Percentiles rank a stretch among this genome's conserved stretches.
Evolutionary conservation across 1,140 invertebrate species (phyloP).

Genomic region (Drosophila obscura): DNA sequence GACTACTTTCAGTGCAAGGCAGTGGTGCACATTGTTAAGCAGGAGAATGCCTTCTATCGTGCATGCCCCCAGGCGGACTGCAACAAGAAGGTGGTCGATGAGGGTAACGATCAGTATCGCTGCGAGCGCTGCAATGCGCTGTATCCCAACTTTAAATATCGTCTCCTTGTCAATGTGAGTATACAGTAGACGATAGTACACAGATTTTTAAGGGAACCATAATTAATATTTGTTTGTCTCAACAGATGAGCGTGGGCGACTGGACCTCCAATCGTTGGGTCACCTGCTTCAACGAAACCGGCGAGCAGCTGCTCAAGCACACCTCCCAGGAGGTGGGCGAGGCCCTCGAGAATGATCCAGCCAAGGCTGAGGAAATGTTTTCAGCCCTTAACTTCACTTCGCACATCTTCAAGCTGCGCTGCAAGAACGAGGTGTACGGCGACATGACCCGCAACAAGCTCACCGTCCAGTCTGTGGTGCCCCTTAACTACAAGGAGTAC

Average conservation of each 20-base stretch:
- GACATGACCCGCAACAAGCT: conserved; percentile 93
- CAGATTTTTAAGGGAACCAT: not conserved
- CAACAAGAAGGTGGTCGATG: conserved; percentile 96
- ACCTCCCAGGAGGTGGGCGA: conserved; percentile 91
- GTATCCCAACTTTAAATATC: conserved; percentile 93
- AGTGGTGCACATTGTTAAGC: conserved; percentile 87
- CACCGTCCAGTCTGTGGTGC: conserved; percentile 87
- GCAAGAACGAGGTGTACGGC: conserved; percentile 95
- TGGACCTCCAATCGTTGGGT: conserved; percentile 92
- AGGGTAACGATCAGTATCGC: conserved; percentile 92
- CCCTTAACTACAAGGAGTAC: conserved; percentile 91
- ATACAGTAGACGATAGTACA: conserved; percentile 76
- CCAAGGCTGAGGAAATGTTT: conserved; percentile 87
- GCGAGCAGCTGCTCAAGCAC: conserved; percentile 91
- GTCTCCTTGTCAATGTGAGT: conserved; percentile 92
- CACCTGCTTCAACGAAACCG: conserved; percentile 94
- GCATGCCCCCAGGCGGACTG: conserved; percentile 93
- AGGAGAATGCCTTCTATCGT: conserved; percentile 92
- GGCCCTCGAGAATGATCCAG: conserved; percentile 87
- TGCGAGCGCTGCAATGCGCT: conserved; percentile 97
- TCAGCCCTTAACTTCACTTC: conserved; percentile 90
- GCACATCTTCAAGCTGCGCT: conserved; percentile 92
- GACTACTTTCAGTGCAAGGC: conserved; percentile 91
- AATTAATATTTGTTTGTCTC: conserved; percentile 1
- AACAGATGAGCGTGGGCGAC: conserved; percentile 91